Conservation (phyloP, 2,888 invertebrate genomes). For the Chrysolina oricalcia region DNA sequence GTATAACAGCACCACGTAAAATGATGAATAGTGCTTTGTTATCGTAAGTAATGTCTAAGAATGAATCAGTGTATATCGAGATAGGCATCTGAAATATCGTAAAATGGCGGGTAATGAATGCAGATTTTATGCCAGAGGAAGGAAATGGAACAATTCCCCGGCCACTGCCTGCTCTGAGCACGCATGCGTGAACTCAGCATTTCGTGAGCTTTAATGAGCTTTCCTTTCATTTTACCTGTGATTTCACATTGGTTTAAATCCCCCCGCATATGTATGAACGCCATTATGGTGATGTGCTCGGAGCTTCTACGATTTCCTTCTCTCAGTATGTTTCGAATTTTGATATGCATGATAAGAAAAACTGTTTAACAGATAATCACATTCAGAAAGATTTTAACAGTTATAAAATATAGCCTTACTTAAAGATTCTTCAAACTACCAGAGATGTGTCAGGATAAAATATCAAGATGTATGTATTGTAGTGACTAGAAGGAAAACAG, state of each 20-base stretch:
- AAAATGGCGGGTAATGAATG: slow-evolving; percentile 69
- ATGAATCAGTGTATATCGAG: slow-evolving; percentile 62
- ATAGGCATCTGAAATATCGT: slow-evolving; percentile 61
- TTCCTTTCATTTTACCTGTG: slow-evolving; percentile 38
- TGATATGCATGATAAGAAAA: not conserved
- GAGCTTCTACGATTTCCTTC: not conserved
- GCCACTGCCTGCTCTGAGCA: slow-evolving; percentile 66
- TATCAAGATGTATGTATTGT: too few species aligned
- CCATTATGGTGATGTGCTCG: slow-evolving; percentile 29
- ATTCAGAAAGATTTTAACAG: too few species aligned
- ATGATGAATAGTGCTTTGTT: slow-evolving; percentile 66
- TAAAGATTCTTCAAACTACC: too few species aligned
- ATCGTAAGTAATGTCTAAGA: slow-evolving; percentile 61
- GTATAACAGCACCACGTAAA: slow-evolving; percentile 34
- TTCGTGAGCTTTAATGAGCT: slow-evolving; percentile 61
- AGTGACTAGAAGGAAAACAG: too few species aligned
- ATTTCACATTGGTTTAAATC: slow-evolving; percentile 31
- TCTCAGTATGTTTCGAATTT: not conserved
- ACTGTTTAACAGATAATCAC: not conserved
- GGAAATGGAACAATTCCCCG: slow-evolving; percentile 69
- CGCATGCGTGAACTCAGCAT: slow-evolving; percentile 66
- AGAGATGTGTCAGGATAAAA: too few species aligned
- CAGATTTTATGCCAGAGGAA: slow-evolving; percentile 63
- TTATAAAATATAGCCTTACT: too few species aligned
- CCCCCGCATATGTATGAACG: slow-evolving; percentile 13